Conservation (phyloP, 2,888 invertebrate genomes). For the Scaptomyza tumidula region DNA sequence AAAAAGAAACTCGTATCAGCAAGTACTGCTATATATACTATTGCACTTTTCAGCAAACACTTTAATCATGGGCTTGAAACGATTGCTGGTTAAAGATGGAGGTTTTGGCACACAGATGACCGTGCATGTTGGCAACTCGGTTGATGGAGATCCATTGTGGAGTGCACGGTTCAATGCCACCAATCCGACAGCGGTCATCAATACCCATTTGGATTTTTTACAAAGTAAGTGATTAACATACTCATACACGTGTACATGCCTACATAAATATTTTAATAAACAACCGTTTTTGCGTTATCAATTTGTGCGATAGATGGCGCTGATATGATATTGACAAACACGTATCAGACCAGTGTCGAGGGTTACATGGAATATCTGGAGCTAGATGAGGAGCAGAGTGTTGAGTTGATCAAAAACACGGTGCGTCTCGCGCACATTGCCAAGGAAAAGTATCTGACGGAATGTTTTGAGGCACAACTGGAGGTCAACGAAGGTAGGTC, state of each 20-base stretch:
- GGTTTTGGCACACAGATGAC: conserved; percentile 93
- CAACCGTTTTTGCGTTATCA: conserved; percentile 10
- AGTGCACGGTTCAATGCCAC: conserved; percentile 92
- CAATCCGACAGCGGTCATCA: conserved; percentile 91
- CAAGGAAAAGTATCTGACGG: conserved; percentile 87
- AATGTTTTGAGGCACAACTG: conserved; percentile 83
- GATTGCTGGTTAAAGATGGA: conserved; percentile 87
- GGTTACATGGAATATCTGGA: conserved; percentile 91
- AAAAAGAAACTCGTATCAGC: conserved; percentile 25
- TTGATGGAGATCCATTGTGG: conserved; percentile 95
- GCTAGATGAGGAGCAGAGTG: conserved; percentile 88
- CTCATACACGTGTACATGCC: background rate
- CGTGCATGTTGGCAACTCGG: conserved; percentile 89
- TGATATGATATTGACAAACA: conserved; percentile 93
- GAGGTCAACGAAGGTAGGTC: conserved; percentile 65
- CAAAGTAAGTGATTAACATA: conserved; percentile 86
- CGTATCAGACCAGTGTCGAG: conserved; percentile 93
- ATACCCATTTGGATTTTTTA: conserved; percentile 92
- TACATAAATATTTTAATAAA: conserved; percentile 8
- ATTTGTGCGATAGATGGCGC: conserved; percentile 89
- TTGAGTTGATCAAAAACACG: conserved; percentile 90
- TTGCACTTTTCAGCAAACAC: background rate
- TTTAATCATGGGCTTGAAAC: conserved; percentile 70
- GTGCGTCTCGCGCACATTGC: conserved; percentile 91
- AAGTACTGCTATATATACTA: conserved; percentile 8